Evolutionary conservation across 1,140 invertebrate species (phyloP).

Genomic region (Holcopasites calliopsidis): DNA sequence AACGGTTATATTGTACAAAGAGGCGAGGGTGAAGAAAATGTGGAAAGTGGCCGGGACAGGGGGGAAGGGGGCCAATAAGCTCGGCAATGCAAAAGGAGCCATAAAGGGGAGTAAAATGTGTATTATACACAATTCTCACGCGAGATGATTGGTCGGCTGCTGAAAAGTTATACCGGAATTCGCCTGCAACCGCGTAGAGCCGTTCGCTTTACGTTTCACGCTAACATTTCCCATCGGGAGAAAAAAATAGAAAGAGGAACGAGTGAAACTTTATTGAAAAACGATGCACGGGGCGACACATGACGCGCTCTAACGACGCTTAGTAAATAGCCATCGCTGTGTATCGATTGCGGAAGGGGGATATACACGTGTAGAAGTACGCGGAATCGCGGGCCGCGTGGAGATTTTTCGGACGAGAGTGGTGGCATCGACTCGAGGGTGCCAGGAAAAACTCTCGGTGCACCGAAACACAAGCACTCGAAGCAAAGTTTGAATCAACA

Average conservation of each 20-base stretch:
- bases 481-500: conserved; percentile 21
- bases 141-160: conserved; percentile 18
- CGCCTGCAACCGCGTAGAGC: not conserved
- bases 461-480: conserved; percentile 16
- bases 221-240: too few relatives aligned
- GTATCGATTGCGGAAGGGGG: conserved; percentile 24
- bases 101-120: not conserved
- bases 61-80: too few relatives aligned
- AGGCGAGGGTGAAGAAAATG: not conserved
- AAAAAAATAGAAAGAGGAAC: not conserved
- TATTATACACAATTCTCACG: not conserved
- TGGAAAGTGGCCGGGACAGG: not conserved
- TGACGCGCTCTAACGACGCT: conserved; percentile 6
- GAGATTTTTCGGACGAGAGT: conserved; percentile 15
- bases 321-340: conserved; percentile 6
- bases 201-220: too few relatives aligned
- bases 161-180: conserved; percentile 14
- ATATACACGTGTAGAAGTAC: conserved; percentile 32
- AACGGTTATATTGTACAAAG: too few relatives aligned
- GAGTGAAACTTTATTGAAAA: too few relatives aligned
- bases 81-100: not conserved
- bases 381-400: conserved; percentile 3
- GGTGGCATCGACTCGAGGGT: conserved; percentile 25
- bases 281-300: not conserved
- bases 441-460: conserved; percentile 20